phyloP scores from a whole-genome alignment of 2,113 vertebrate species.

The Heloderma charlesbogerti region DNA sequence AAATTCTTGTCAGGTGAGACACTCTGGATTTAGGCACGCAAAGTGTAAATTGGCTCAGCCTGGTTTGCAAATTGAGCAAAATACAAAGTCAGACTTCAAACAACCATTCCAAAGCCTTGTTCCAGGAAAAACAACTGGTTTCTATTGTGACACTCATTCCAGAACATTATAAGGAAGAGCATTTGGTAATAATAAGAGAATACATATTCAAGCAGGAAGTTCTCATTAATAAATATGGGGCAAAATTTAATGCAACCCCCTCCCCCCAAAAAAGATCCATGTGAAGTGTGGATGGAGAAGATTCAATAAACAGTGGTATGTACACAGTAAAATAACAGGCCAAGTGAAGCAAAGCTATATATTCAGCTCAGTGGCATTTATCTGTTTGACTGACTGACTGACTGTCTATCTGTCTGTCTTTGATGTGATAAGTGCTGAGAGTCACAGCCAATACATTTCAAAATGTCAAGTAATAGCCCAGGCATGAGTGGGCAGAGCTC shows the following conservation, averaged over 20 bases:
- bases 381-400: slow-evolving; percentile 36
- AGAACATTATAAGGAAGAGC: neutral
- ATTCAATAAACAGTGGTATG: slow-evolving; percentile 27
- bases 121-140: neutral
- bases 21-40: neutral
- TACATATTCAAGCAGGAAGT: fast-evolving
- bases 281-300: slow-evolving; percentile 21
- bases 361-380: slow-evolving; percentile 36
- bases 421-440: slow-evolving; percentile 42
- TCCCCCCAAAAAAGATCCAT: neutral
- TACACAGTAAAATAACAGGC: slow-evolving; percentile 31
- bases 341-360: slow-evolving; percentile 40
- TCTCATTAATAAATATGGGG: neutral
- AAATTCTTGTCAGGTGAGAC: slow-evolving; percentile 9
- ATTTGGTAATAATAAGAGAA: neutral
- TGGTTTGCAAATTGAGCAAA: slow-evolving; percentile 22
- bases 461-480: slow-evolving; percentile 45
- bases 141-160: neutral
- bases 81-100: neutral
- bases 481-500: slow-evolving; percentile 34
- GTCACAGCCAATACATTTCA: slow-evolving; percentile 47
- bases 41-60: neutral
- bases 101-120: neutral
- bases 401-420: slow-evolving; percentile 30
- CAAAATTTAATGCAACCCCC: neutral